phyloP scores from a whole-genome alignment of 2,888 invertebrate genomes.

The Dichetophora obliterata region DNA sequence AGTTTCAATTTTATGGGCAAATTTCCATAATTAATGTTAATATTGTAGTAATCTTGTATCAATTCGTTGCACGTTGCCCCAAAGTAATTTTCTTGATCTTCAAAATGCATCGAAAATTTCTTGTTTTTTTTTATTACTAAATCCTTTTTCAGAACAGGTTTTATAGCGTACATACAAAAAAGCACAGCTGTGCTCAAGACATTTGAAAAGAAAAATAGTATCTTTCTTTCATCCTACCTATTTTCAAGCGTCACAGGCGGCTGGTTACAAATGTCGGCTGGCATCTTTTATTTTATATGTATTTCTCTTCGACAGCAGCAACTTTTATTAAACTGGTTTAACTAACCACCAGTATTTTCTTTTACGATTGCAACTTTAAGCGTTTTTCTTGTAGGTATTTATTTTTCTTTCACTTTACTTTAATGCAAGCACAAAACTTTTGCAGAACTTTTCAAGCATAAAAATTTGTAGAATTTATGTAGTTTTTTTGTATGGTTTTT shows the following conservation, averaged over 20 bases:
- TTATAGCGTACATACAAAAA: no score
- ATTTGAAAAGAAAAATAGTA: no score
- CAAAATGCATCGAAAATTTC: no score
- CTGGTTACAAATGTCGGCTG: conserved; percentile 49
- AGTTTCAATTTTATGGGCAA: no score
- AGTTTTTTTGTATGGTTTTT: background rate
- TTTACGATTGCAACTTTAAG: background rate
- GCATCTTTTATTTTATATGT: conserved; percentile 41
- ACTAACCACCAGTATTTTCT: background rate
- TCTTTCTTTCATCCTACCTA: conserved; percentile 41
- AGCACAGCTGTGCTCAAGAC: no score
- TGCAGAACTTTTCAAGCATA: conserved; percentile 27
- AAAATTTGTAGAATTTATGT: conserved; percentile 6
- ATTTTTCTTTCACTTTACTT: background rate
- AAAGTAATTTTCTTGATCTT: no score
- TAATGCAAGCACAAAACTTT: conserved; percentile 24
- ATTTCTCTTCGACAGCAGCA: background rate
- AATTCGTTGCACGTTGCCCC: no score
- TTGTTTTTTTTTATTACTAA: no score
- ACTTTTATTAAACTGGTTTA: background rate
- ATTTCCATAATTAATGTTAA: no score
- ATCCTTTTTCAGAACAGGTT: no score
- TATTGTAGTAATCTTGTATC: no score
- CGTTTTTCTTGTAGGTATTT: background rate
- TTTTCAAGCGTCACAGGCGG: conserved; percentile 45